Conservation (phyloP, 2,797 vertebrate species). For the Falco berigora region DNA sequence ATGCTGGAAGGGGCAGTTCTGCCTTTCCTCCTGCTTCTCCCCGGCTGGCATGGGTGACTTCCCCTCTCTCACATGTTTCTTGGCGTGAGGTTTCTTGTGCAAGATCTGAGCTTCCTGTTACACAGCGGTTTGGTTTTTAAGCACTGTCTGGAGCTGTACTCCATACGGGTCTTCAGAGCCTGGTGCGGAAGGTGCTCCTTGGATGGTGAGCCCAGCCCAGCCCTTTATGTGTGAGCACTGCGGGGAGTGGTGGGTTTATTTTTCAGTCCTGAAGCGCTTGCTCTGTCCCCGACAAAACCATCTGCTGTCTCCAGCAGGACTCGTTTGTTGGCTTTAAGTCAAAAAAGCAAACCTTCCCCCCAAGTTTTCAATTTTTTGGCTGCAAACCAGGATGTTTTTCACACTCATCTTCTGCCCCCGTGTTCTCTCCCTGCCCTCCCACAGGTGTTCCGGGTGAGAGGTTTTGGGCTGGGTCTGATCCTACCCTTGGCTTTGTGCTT, state of each 20-base stretch:
- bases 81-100: background rate
- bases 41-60: background rate
- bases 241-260: background rate
- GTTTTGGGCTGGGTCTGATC: background rate
- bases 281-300: background rate
- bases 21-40: background rate
- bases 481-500: background rate
- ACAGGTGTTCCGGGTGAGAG: background rate
- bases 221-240: background rate
- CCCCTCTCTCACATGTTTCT: background rate
- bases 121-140: background rate
- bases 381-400: background rate
- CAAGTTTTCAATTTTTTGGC: background rate
- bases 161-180: background rate
- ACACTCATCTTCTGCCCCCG: accelerated
- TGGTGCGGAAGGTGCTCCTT: background rate
- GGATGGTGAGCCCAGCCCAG: background rate
- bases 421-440: background rate
- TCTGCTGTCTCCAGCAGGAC: background rate
- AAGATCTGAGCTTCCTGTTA: background rate
- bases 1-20: background rate
- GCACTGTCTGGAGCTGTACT: background rate
- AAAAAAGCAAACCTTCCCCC: background rate
- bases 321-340: background rate
- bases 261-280: background rate